phyloP scores from a whole-genome alignment of 2,888 invertebrate species.

The Trichacis sp. region DNA sequence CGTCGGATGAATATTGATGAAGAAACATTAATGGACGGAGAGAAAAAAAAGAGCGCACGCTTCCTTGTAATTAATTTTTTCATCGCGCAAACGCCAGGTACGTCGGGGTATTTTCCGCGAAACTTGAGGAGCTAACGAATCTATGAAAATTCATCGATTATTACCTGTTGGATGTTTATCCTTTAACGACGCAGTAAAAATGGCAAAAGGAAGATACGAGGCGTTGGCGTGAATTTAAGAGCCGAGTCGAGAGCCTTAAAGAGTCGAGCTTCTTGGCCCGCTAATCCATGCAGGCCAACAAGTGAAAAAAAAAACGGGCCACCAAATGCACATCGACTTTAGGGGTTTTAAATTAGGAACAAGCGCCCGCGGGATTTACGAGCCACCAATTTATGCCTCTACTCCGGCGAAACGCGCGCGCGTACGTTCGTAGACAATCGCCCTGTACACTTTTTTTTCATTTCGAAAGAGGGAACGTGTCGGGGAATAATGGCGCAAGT shows the following conservation, averaged over 20 bases:
- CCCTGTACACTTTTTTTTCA: conserved; percentile 21
- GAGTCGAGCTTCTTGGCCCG: too few relatives aligned
- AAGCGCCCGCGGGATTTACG: conserved; percentile 57
- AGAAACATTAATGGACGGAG: conserved; percentile 17
- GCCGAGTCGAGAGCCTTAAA: background rate
- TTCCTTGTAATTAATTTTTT: conserved; percentile 20
- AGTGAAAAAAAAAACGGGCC: background rate
- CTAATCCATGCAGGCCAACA: too few relatives aligned
- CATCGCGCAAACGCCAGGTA: conserved; percentile 21
- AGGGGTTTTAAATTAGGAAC: conserved; percentile 58
- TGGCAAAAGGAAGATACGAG: background rate
- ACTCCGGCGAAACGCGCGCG: conserved; percentile 26
- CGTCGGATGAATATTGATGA: conserved; percentile 32
- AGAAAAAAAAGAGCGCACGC: conserved; percentile 14
- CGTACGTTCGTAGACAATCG: conserved; percentile 15
- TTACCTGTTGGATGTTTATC: too few relatives aligned
- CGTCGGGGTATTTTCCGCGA: conserved; percentile 11
- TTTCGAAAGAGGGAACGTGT: too few relatives aligned
- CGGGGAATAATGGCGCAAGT: conserved; percentile 24
- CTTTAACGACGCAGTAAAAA: too few relatives aligned
- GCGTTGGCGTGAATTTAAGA: background rate
- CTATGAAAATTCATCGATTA: conserved; percentile 19
- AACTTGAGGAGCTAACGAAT: conserved; percentile 17
- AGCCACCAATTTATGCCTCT: conserved; percentile 50
- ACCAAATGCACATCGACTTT: conserved; percentile 12